phyloP scores from a whole-genome alignment of 2,888 invertebrate genomes.

The Stramonita haemastoma region DNA sequence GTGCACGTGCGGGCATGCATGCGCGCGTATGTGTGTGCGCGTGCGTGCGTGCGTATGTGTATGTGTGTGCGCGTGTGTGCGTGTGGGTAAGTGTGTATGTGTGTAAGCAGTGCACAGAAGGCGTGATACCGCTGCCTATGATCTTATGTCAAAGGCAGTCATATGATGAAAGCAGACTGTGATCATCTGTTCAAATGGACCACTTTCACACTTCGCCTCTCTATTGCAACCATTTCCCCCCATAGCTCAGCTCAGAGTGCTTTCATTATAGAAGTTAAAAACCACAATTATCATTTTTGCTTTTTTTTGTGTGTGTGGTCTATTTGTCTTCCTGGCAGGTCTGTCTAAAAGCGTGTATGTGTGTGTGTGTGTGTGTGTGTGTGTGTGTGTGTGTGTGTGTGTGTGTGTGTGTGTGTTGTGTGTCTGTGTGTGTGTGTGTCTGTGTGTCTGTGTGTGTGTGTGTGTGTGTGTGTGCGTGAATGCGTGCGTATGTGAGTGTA shows the following conservation, averaged over 20 bases:
- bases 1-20: neutral
- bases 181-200: neutral
- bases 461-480: too few relatives aligned
- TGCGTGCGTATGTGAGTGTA: too few relatives aligned
- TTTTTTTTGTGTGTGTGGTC: neutral
- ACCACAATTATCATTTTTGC: neutral
- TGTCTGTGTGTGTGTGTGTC: too few relatives aligned
- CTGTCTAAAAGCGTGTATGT: neutral
- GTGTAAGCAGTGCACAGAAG: neutral
- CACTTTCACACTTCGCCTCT: too few relatives aligned
- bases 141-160: neutral
- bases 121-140: neutral
- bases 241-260: neutral
- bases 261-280: neutral
- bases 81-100: neutral
- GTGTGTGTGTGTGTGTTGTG: too few relatives aligned
- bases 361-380: neutral
- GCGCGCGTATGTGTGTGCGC: conserved; percentile 3
- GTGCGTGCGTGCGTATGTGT: neutral
- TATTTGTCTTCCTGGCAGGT: neutral
- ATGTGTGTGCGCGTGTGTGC: neutral
- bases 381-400: too few relatives aligned
- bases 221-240: too few relatives aligned
- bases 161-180: neutral
- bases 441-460: too few relatives aligned